Percentiles rank a stretch among this genome's conserved stretches.
phyloP scores from a whole-genome alignment of 2,113 vertebrate genomes.

The Bufo gargarizans region DNA sequence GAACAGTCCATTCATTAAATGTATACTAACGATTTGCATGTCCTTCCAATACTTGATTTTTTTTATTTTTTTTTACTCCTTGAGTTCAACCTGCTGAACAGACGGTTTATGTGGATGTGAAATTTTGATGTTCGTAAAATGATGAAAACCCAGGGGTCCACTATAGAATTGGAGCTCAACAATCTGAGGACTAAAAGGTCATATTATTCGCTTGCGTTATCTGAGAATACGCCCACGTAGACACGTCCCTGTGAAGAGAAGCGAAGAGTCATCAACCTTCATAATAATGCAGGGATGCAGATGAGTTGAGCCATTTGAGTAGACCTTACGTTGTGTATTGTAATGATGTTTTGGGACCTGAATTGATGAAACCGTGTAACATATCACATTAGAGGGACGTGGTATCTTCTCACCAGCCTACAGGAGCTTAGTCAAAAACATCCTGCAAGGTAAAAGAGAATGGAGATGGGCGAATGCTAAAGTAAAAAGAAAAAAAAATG shows the following conservation, averaged over 20 bases:
- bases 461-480: no score
- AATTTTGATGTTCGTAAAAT: slow-evolving; percentile 79
- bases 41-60: no score
- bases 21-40: no score
- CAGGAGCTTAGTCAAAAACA: no score
- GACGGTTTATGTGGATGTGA: slow-evolving; percentile 66
- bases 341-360: background rate
- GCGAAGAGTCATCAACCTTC: background rate
- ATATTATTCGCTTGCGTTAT: slow-evolving; percentile 58
- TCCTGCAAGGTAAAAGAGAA: no score
- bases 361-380: background rate
- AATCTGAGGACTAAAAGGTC: slow-evolving; percentile 76
- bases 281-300: no score
- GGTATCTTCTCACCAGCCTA: no score
- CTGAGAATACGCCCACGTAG: slow-evolving; percentile 69
- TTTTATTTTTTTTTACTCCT: background rate
- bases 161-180: slow-evolving; percentile 76
- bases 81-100: slow-evolving; percentile 60
- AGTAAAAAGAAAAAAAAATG: no score
- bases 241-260: slow-evolving; percentile 68
- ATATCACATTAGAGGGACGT: no score
- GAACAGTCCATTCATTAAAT: background rate
- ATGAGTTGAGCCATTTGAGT: no score
- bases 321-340: background rate
- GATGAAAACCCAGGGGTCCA: slow-evolving; percentile 82